Evolutionary conservation across 1,140 invertebrate species (phyloP), one percentile per base, ranked within the genome.

Genomic region (Colletes gigas): DNA sequence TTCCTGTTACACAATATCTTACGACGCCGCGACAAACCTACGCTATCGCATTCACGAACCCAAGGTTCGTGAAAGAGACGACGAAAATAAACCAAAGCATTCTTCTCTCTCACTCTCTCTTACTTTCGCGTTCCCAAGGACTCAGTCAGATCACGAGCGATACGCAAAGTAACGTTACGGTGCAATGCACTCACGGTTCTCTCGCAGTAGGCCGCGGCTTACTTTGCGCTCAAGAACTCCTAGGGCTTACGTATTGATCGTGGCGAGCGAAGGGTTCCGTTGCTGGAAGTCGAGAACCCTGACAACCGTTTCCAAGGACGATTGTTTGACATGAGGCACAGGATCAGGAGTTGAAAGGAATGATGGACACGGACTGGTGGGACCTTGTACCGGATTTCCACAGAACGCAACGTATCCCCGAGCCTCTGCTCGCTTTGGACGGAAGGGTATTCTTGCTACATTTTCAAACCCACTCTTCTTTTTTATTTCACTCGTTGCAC

Each of bases 341-440:
- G 80, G 71, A 83, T 81, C 57, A 78, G 71, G 68, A 83, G 41
- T 66, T 30, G 39, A 19, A 30, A 62, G 72, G 55, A 85, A 86
- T 93, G 92, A 93, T 93, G 93, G 94, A 94, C 59, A 92, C 93
- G 82, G 94, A 95, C 83, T 95, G 95, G 95, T 96, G 95, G 95
- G 93, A 93, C 74, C 92, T 95, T 78, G 93, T 93, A 19, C 95
- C 95, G 9, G 91, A 94, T 71, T 91, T 93, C 63, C 74, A 89
- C 54, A 86, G 91, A 6, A 86, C 92, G 15, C 92, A 89, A 44
- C 87, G 91, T 39, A 87, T 96, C 47, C 95, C 95, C 0, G 95
- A 95, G 69, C 94, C 94, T 87, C 90, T 96, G 62, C 93, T 94
- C 1, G 93, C 95, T 54, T 84, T 94, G 78, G 95, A 95, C 83